Evolutionary conservation across 2,797 vertebrate genomes (phyloP).

Genomic region (Perdix hodgsoniae): DNA sequence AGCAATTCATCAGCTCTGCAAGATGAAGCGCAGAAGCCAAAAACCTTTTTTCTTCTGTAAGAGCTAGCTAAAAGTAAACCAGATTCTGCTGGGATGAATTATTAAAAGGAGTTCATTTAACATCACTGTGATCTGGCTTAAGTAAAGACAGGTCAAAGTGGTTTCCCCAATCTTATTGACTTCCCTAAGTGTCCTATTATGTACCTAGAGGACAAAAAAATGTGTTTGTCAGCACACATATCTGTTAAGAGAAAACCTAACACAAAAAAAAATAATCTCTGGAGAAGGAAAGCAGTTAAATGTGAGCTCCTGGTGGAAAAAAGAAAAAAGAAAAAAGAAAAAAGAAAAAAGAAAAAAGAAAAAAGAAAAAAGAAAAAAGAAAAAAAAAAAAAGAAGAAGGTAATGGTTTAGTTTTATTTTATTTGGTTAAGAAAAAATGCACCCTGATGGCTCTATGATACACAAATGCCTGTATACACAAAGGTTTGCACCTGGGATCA

Average conservation of each 20-base stretch:
- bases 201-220: slow-evolving; percentile 13
- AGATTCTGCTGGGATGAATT: slow-evolving; percentile 40
- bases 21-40: neutral
- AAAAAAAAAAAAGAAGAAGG: neutral
- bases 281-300: neutral
- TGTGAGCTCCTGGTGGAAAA: neutral
- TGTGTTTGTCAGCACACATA: slow-evolving; percentile 35
- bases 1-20: neutral
- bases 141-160: slow-evolving; percentile 15
- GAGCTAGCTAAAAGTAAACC: slow-evolving; percentile 8
- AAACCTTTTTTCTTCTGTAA: neutral
- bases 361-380: no score
- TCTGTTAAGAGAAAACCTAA: neutral
- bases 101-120: slow-evolving; percentile 46
- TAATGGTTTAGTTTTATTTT: neutral
- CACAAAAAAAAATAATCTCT: neutral
- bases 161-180: slow-evolving; percentile 50
- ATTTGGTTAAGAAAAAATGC: neutral
- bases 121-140: slow-evolving; percentile 17
- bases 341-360: neutral
- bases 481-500: neutral
- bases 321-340: no score
- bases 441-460: neutral
- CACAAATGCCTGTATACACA: neutral
- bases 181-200: slow-evolving; percentile 17